Evolutionary conservation across 1,140 invertebrate species (phyloP), one percentile per base, ranked within the genome.

Genomic region (Oscheius sp.): DNA sequence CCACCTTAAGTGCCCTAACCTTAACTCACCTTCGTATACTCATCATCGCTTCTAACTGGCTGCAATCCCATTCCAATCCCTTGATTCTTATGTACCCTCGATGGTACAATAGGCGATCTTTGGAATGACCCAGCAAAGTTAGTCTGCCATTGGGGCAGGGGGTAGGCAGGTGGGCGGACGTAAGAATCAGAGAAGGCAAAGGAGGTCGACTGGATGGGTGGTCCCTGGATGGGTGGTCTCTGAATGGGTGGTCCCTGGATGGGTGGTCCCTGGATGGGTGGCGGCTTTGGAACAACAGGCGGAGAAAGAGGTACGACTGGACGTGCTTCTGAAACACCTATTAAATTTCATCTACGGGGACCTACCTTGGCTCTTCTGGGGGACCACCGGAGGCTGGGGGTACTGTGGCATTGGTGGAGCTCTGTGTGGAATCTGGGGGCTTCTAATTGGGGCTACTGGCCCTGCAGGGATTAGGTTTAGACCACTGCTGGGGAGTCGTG

Each of bases 401-500:
- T 55, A 55, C 49, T 55, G 49, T 4, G 49, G 49, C 0, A 68
- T 55, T 13, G 52, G 67, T 38, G 67, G 67, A 1, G 67, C 36
- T 34, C 67, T 58, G 28, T 59, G 67, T 38, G 67, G 65, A 4
- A 36, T 55, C 49, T 65, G 18, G 62, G 62, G 13, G 49, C 42
- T 3, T 45, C 15, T 31, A n/a, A n/a, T n/a, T n/a, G n/a, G n/a
- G n/a, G n/a, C n/a, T n/a, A n/a, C n/a, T n/a, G n/a, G n/a, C n/a
- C n/a, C 35, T 42, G 38, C 10, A 42, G n/a, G 38, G n/a, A n/a
- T 42, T 42, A 42, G n/a, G 38, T 42, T 42, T 42, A 42, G 49
- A 13, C 64, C 52, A 31, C 34, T 42, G 23, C 61, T 34, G 1
- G 72, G 72, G n/a, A 18, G 45, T 32, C 28, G 31, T 36, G 70